Conservation (phyloP, 2,797 vertebrate species). For the Florisuga fusca region DNA sequence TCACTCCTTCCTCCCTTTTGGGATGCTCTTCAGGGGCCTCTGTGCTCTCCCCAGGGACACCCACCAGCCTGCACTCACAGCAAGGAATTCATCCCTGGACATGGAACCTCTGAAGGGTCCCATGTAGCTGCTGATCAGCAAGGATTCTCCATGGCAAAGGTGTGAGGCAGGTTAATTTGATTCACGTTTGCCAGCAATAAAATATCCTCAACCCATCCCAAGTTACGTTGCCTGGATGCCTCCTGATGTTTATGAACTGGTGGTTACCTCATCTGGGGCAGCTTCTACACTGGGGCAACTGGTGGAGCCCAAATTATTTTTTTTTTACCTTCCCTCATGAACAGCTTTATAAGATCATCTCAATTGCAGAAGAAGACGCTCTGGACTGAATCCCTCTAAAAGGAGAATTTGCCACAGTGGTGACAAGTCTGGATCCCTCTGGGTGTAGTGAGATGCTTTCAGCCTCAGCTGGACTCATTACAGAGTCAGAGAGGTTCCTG, state of each 20-base stretch:
- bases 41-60: neutral
- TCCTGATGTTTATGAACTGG: neutral
- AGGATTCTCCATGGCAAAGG: neutral
- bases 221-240: neutral
- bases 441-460: neutral
- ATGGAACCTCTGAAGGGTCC: neutral
- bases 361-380: neutral
- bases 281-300: neutral
- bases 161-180: neutral
- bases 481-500: neutral
- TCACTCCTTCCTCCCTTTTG: accelerated
- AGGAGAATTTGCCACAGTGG: accelerated
- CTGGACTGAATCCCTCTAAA: neutral
- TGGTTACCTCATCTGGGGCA: neutral
- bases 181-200: neutral
- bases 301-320: neutral
- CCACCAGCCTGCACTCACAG: neutral
- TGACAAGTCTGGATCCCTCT: neutral
- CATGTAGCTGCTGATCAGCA: neutral
- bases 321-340: neutral
- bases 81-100: neutral
- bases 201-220: neutral
- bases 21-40: neutral
- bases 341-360: neutral
- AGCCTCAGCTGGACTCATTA: neutral